These are phyloP conservation scores for Unio pictorum DNA, from an alignment of 2,888 invertebrate species.

Conservation along the genomic window DNA sequence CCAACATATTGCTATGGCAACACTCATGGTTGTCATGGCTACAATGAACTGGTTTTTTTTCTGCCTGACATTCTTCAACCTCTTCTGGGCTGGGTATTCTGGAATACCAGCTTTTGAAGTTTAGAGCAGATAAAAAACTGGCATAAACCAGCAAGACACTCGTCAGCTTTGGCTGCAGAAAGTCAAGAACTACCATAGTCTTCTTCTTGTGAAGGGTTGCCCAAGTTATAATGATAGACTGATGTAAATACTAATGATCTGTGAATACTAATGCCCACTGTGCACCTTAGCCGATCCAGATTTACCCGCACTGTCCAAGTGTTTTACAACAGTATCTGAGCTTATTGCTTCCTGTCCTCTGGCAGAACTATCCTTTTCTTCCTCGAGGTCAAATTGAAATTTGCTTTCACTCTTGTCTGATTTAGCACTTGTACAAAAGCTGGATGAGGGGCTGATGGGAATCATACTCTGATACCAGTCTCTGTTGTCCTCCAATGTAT, in stretches of 20 bases:
- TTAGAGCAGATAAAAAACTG: constrained; percentile 6
- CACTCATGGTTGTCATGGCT: too few species aligned
- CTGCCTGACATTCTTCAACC: too few species aligned
- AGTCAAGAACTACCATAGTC: too few species aligned
- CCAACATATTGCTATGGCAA: too few species aligned
- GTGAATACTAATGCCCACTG: not conserved
- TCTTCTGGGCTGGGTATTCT: too few species aligned
- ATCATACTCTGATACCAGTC: constrained; percentile 96
- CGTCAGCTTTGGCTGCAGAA: too few species aligned
- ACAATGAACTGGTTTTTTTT: too few species aligned
- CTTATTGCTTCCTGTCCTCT: constrained; percentile 4
- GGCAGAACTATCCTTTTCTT: constrained; percentile 39
- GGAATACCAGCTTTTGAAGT: constrained; percentile 8
- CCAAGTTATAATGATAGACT: too few species aligned
- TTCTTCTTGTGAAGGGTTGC: too few species aligned
- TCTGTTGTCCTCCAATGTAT: constrained; percentile 97
- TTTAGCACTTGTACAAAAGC: constrained; percentile 54
- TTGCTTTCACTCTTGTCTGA: constrained; percentile 40
- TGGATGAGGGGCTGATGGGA: constrained; percentile 84
- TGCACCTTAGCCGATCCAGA: constrained; percentile 8
- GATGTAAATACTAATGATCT: too few species aligned
- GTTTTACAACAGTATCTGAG: constrained; percentile 22
- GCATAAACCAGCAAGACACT: too few species aligned
- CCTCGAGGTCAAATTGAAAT: constrained; percentile 60
- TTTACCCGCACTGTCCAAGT: constrained; percentile 17